Evolutionary conservation across 92 coral and sea anemone genomes (phyloP).

Genomic region (Siderastrea siderea): DNA sequence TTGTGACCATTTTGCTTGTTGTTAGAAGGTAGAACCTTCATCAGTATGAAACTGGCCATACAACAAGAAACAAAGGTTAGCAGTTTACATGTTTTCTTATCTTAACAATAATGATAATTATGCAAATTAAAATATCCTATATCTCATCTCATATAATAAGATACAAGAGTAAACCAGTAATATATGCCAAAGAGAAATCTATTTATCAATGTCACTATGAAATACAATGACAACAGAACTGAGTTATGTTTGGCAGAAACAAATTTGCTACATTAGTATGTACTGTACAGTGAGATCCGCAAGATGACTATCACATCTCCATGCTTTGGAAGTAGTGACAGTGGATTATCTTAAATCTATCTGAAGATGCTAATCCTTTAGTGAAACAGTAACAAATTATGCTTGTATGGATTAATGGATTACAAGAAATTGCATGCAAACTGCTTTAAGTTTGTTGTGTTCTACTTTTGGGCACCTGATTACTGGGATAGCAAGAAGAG

Average conservation of each 20-base stretch:
- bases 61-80: background rate
- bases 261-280: background rate
- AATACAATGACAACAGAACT: background rate
- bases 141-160: slow-evolving; percentile 11
- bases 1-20: background rate
- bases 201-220: background rate
- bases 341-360: too few relatives aligned
- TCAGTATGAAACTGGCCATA: background rate
- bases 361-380: too few relatives aligned
- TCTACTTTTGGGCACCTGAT: background rate
- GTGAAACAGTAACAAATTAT: background rate
- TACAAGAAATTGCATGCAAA: background rate
- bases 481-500: too few relatives aligned
- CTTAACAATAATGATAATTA: background rate
- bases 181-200: slow-evolving; percentile 17
- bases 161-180: slow-evolving; percentile 23
- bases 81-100: background rate
- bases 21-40: background rate
- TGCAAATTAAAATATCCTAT: background rate
- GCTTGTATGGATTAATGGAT: background rate
- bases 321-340: too few relatives aligned
- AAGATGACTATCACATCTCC: too few relatives aligned
- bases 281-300: background rate
- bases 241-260: background rate
- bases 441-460: slow-evolving; percentile 8